Base-by-base conservation (phyloP, 1,140 invertebrate genomes). In the Drosophila punjabiensis region DNA sequence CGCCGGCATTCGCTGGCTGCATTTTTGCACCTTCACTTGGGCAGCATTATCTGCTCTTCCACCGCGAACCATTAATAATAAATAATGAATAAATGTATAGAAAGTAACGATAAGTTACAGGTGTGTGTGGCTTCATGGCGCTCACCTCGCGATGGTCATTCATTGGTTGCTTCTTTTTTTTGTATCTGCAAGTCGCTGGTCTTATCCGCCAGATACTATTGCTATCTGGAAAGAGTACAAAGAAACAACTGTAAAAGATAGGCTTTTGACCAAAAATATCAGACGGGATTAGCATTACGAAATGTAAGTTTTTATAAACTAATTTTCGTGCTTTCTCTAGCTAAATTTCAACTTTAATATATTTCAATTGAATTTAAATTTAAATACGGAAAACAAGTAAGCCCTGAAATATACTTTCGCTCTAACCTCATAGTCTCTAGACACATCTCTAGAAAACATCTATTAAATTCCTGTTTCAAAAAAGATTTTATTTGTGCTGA, bases 181-280 rank as follows among this genome's bases (percentile, higher is more conserved):
- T 50, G 14, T 30, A 50, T 50, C 28, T 20, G 6, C n/a, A 4
- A 32, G 18, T 55, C 5, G 9, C 16, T 32, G 2, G 3, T 9
- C n/a, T 18, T 13, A 53, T 53, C 30, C 30, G n/a, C 3, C n/a
- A 11, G 50, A 32, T 53, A 32, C 30, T 4, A 4, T 1, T 5
- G 30, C 6, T 30, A 35, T 33, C 30, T 53, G 16, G 30, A 18
- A 33, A 33, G 50, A 32, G 30, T 32, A 18, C 50, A 13, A 11
- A 30, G 24, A 30, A 30, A 53, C 50, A 53, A 10, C 30, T 53
- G 50, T 53, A 32, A 52, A 18, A 53, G 50, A 53, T 52, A 50
- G 41, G 4, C 16, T 43, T 43, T 18, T 41, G 7, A n/a, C n/a
- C n/a, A n/a, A n/a, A n/a, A n/a, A n/a, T n/a, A n/a, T n/a, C n/a